These are phyloP conservation scores for Ursus arctos DNA, from an alignment of 2,113 vertebrate species.

Conservation along the genomic window DNA sequence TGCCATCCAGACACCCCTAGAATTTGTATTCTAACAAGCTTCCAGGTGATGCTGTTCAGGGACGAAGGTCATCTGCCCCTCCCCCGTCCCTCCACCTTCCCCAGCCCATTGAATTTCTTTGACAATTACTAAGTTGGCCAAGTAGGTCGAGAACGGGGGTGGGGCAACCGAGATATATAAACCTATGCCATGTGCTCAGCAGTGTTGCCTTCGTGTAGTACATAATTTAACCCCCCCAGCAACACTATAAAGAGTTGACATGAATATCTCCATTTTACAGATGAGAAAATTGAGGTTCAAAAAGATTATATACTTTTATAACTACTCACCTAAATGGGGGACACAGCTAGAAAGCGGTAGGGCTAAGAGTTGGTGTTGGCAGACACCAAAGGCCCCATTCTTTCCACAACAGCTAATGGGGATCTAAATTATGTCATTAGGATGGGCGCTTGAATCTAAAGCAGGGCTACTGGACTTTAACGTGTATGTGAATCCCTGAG, in stretches of 20 bases:
- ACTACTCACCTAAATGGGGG: neutral
- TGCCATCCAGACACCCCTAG: neutral
- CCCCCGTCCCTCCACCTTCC: neutral
- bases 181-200: neutral
- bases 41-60: neutral
- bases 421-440: neutral
- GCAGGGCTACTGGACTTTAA: neutral
- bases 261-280: neutral
- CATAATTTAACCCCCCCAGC: neutral
- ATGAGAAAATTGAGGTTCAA: slow-evolving; percentile 1
- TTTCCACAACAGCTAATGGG: neutral
- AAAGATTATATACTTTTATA: neutral
- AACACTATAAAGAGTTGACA: neutral
- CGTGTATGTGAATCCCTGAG: neutral
- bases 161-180: neutral
- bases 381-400: neutral
- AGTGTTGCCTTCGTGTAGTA: neutral
- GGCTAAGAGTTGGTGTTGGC: neutral
- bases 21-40: neutral
- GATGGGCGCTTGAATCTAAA: neutral
- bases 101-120: neutral
- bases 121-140: neutral
- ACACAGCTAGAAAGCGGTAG: neutral
- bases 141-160: neutral
- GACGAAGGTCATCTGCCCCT: neutral